These are phyloP conservation scores for Pocillopora meandrina DNA, from an alignment of 92 coral and sea anemone species.

Conservation along the genomic window DNA sequence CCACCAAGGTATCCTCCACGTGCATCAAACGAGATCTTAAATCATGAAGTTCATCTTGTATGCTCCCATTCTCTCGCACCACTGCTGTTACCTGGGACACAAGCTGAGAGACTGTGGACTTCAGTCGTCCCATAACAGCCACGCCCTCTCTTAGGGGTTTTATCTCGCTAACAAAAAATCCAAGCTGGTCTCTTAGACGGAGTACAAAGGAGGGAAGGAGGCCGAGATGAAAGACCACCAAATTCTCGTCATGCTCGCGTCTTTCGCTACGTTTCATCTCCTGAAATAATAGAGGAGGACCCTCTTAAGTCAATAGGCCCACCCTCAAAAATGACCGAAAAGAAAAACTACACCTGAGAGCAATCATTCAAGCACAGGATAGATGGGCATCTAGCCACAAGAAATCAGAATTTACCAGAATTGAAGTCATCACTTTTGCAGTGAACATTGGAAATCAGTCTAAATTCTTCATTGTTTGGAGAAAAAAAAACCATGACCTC, in stretches of 20 bases:
- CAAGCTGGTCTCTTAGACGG: constrained; percentile 21
- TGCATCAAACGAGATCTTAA: constrained; percentile 14
- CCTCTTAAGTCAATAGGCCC: too few relatives aligned
- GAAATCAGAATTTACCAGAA: too few relatives aligned
- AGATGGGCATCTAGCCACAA: too few relatives aligned
- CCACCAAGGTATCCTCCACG: constrained; percentile 25
- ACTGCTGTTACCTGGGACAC: constrained; percentile 36
- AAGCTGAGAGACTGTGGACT: constrained; percentile 47
- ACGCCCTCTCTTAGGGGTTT: constrained; percentile 30
- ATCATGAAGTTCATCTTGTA: constrained; percentile 7
- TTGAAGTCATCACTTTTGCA: too few relatives aligned
- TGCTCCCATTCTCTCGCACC: constrained; percentile 18
- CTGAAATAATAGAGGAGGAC: neutral
- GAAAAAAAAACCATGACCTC: too few relatives aligned
- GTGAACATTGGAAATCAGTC: too few relatives aligned
- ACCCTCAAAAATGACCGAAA: too few relatives aligned
- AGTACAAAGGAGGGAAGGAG: constrained; percentile 18
- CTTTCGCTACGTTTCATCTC: constrained; percentile 38
- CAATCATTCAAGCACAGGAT: neutral
- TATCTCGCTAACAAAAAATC: constrained; percentile 16
- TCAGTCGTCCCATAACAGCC: constrained; percentile 13
- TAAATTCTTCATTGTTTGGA: too few relatives aligned
- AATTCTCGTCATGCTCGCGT: constrained; percentile 37
- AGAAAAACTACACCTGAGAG: neutral
- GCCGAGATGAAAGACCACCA: constrained; percentile 26